Evolutionary conservation across 2,888 invertebrate species (phyloP).

Genomic region (Dioctria linearis): DNA sequence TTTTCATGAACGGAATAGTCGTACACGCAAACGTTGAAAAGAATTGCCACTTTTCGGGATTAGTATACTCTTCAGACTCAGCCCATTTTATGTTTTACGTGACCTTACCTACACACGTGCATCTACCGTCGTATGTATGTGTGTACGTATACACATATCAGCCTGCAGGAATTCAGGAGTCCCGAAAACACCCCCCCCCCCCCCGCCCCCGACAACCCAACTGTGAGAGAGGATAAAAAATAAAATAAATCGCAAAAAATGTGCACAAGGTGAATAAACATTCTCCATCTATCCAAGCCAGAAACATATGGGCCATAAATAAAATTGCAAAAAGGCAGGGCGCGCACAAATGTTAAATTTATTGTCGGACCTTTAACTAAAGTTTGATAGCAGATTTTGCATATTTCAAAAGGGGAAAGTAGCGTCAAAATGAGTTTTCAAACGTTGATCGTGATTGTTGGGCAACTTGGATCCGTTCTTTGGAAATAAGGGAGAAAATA

Average conservation of each 20-base stretch:
- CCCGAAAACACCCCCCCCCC: constrained; percentile 1
- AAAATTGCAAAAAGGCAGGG: constrained; percentile 56
- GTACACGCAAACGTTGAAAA: constrained; percentile 48
- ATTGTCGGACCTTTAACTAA: constrained; percentile 57
- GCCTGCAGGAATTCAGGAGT: not conserved
- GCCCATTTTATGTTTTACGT: constrained; percentile 58
- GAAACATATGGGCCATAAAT: constrained; percentile 57
- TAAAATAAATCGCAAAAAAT: constrained; percentile 49
- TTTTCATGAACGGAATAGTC: constrained; percentile 44
- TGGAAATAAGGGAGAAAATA: constrained; percentile 6
- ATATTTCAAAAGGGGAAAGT: constrained; percentile 47
- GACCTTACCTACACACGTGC: constrained; percentile 52
- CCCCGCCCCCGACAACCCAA: constrained; percentile 1
- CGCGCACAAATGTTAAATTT: constrained; percentile 56
- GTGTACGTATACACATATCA: not conserved
- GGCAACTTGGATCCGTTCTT: constrained; percentile 12
- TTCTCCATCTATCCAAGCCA: constrained; percentile 28
- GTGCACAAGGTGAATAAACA: constrained; percentile 50
- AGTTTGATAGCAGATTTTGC: constrained; percentile 58
- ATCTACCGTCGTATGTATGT: not conserved
- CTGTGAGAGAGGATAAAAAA: constrained; percentile 36
- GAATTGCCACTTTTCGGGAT: constrained; percentile 56
- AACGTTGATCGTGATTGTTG: constrained; percentile 31
- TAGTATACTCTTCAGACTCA: constrained; percentile 54
- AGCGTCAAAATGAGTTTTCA: constrained; percentile 31